Conservation (phyloP, 2,113 vertebrate genomes). For the Siniperca knerii region DNA sequence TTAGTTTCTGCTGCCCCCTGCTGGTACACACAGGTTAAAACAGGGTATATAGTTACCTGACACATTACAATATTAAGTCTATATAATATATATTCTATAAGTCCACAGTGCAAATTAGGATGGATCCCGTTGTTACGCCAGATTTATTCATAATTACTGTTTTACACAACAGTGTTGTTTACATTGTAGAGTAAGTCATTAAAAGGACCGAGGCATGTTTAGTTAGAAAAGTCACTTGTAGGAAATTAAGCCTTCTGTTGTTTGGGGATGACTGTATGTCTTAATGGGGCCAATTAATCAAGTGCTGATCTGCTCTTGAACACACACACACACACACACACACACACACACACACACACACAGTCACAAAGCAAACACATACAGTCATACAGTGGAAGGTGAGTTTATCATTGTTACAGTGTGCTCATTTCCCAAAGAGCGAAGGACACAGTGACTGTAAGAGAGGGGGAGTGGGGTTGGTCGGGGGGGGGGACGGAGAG, state of each 20-base stretch:
- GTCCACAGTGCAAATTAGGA: neutral
- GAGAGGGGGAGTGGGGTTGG: neutral
- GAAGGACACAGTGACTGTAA: slow-evolving; percentile 66
- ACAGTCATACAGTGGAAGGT: slow-evolving; percentile 16
- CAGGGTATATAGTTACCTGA: neutral
- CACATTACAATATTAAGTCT: neutral
- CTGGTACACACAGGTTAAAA: slow-evolving; percentile 18
- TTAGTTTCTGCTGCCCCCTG: slow-evolving; percentile 67
- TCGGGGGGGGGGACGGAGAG: neutral
- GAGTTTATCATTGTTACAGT: slow-evolving; percentile 55
- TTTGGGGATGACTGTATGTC: slow-evolving; percentile 16
- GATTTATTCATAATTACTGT: neutral
- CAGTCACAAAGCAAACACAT: slow-evolving; percentile 32
- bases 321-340: neutral
- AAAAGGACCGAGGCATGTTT: slow-evolving; percentile 17
- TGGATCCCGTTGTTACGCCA: neutral
- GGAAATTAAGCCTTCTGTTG: slow-evolving; percentile 51
- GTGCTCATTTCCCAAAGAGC: slow-evolving; percentile 44
- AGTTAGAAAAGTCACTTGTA: slow-evolving; percentile 60
- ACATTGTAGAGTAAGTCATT: neutral
- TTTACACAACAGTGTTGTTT: neutral
- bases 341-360: neutral
- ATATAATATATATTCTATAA: neutral
- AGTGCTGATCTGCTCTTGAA: slow-evolving; percentile 34
- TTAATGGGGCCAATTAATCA: slow-evolving; percentile 71